Evolutionary conservation across 1,140 invertebrate species (phyloP), one percentile per base, ranked within the genome.

Genomic region (Ganaspis sp.): DNA sequence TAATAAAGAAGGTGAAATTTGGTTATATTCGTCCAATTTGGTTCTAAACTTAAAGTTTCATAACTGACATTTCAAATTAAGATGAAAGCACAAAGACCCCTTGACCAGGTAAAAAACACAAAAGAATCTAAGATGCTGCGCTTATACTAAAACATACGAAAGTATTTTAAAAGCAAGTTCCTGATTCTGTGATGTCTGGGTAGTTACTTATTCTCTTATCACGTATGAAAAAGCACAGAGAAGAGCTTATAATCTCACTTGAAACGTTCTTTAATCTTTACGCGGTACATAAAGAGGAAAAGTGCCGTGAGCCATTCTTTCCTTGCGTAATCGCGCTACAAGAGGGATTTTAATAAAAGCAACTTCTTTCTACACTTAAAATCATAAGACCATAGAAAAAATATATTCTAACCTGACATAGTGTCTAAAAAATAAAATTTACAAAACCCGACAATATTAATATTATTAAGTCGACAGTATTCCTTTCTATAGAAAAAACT

Each of bases 141-240:
- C 29, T 34, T n/a, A 21, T 21, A 11, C 1, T 54, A 23, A 54
- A 54, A 54, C 23, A 54, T 11, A 21, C 8, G 3, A 19, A 54
- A 54, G 53, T 54, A 54, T 21, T 54, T 54, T 23, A 54, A 54
- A 54, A 54, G 3, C n/a, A 21, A 19, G 8, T 54, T 49, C 45
- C 19, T 9, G 53, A 54, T 54, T 23, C 53, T 9, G 9, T 23
- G 19, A 26, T 54, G 19, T 19, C 53, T 54, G 53, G 53, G 19
- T 54, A 54, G 53, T 54, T 23, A 54, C 53, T 23, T 23, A 54
- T 54, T 21, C 19, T 54, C 53, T 54, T 54, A 54, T 54, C 19
- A 54, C 21, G 21, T 54, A 54, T 11, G 21, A 54, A 54, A 21
- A n/a, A 53, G 49, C 49, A 23, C 19, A 23, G 49, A 53, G 19